phyloP scores from a whole-genome alignment of 1,140 invertebrate species.

The Drosophila burlai region DNA sequence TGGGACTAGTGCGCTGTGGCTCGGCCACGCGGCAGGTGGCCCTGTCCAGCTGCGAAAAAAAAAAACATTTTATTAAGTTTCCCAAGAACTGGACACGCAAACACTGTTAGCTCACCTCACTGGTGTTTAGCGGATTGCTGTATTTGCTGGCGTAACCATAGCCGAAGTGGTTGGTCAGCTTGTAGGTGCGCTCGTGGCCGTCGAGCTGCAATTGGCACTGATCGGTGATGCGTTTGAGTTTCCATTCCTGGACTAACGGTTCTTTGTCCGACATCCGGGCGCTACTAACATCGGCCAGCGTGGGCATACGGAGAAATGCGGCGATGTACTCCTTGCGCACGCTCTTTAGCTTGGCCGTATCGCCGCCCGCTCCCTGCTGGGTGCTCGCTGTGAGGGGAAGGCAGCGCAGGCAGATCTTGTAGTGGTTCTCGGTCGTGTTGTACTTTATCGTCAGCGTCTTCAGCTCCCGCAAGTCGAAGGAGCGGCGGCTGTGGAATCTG shows the following conservation, averaged over 20 bases:
- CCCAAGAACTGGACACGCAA: neutral
- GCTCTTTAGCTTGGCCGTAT: slow-evolving; percentile 64
- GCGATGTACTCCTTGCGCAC: slow-evolving; percentile 62
- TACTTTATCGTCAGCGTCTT: slow-evolving; percentile 71
- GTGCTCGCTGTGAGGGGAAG: slow-evolving; percentile 45
- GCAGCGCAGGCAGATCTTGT: slow-evolving; percentile 66
- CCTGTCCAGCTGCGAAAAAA: slow-evolving; percentile 53
- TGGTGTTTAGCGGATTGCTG: slow-evolving; percentile 35
- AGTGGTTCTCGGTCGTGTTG: slow-evolving; percentile 58
- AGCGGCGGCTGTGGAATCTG: slow-evolving; percentile 74
- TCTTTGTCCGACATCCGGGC: slow-evolving; percentile 52
- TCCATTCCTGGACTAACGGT: slow-evolving; percentile 67
- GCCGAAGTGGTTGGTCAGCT: slow-evolving; percentile 58
- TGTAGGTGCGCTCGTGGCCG: slow-evolving; percentile 48
- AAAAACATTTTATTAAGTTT: neutral
- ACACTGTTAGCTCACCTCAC: slow-evolving; percentile 53
- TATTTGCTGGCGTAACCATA: slow-evolving; percentile 72
- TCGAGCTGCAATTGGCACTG: slow-evolving; percentile 72
- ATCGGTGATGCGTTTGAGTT: slow-evolving; percentile 79
- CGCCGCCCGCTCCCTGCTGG: slow-evolving; percentile 33
- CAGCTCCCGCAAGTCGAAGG: slow-evolving; percentile 73
- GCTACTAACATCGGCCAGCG: slow-evolving; percentile 33
- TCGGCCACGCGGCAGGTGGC: slow-evolving; percentile 65
- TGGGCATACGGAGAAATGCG: slow-evolving; percentile 45
- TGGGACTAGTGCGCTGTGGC: slow-evolving; percentile 61